These are phyloP conservation scores for Dexiosoma caninum DNA, from an alignment of 2,888 invertebrate species.

Conservation along the genomic window DNA sequence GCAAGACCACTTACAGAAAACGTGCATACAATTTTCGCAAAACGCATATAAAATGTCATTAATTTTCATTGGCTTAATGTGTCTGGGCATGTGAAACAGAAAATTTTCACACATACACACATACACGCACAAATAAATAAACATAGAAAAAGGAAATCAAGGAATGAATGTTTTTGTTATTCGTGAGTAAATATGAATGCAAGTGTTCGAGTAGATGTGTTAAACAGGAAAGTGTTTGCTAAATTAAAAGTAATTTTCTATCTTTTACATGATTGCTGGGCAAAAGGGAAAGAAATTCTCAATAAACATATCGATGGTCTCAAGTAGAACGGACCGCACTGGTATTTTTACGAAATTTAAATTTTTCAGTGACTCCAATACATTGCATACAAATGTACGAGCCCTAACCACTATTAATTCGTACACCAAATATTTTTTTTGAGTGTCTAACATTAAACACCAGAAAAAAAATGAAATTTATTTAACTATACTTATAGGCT, in stretches of 20 bases:
- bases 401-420: no score
- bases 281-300: conserved; percentile 4
- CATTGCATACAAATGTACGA: no score
- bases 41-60: conserved; percentile 57
- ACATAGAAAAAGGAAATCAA: neutral
- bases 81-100: conserved; percentile 39
- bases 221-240: conserved; percentile 56
- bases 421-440: no score
- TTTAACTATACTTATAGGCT: no score
- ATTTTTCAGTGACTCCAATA: no score
- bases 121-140: neutral
- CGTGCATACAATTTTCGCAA: conserved; percentile 46
- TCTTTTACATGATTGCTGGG: conserved; percentile 51
- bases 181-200: neutral
- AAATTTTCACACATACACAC: neutral
- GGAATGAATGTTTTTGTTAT: neutral
- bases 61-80: conserved; percentile 63
- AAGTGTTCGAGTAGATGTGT: conserved; percentile 27
- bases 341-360: no score
- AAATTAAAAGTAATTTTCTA: conserved; percentile 62
- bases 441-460: no score
- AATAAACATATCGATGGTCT: no score
- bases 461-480: no score
- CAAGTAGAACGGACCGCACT: no score
- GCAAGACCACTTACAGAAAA: neutral